Conservation (phyloP, 2,797 vertebrate genomes). For the Mormyrus hasselquistii region DNA sequence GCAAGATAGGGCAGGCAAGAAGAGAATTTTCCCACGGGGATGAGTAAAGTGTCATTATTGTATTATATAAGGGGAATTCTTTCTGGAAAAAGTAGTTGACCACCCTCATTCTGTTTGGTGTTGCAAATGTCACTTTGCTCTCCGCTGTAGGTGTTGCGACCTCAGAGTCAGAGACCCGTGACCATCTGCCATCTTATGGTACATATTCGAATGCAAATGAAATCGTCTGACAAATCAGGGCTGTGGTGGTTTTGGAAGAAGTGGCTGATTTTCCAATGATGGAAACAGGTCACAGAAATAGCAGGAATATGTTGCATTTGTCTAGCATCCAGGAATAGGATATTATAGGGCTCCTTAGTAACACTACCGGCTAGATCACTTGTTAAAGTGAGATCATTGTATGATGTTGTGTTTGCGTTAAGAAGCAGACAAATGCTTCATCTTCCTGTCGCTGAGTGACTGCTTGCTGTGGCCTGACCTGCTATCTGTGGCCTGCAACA, state of each 20-base stretch:
- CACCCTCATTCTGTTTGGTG: background rate
- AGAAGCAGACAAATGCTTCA: background rate
- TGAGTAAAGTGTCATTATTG: background rate
- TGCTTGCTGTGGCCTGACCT: background rate
- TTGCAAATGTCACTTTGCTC: constrained; percentile 41
- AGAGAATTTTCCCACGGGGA: background rate
- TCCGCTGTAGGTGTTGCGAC: constrained; percentile 53
- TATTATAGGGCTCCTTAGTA: background rate
- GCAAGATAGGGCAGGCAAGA: background rate
- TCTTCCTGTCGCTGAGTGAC: background rate
- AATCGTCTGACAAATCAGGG: background rate
- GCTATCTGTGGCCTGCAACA: background rate
- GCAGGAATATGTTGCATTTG: background rate
- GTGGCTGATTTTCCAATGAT: constrained; percentile 25
- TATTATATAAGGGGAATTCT: background rate
- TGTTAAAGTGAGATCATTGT: background rate
- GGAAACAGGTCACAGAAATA: constrained; percentile 8
- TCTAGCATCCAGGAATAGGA: background rate
- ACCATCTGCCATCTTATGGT: constrained; percentile 59
- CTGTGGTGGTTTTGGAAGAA: background rate
- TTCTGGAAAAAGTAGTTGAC: background rate
- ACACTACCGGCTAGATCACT: background rate
- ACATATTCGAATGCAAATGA: constrained; percentile 32
- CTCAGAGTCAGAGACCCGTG: constrained; percentile 44
- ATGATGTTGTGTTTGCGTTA: background rate